Percentiles rank a stretch among this genome's conserved stretches.
phyloP scores from a whole-genome alignment of 2,113 vertebrate genomes.

The Protobothrops mucrosquamatus region DNA sequence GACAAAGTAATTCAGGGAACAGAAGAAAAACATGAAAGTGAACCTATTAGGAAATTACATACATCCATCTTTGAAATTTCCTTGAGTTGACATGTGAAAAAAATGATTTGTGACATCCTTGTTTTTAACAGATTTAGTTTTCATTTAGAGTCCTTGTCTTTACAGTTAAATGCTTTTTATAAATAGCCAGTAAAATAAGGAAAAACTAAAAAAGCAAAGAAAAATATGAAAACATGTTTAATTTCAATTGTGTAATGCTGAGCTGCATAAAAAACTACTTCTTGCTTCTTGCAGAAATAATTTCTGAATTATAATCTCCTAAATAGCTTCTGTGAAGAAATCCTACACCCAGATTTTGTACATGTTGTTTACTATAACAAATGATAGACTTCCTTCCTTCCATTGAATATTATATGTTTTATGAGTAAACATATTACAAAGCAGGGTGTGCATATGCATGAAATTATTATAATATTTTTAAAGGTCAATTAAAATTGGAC shows the following conservation, averaged over 20 bases:
- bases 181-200: conserved; percentile 10
- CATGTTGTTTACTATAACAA: conserved; percentile 32
- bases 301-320: conserved; percentile 57
- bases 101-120: not conserved
- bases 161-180: conserved; percentile 16
- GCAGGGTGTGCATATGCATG: not conserved
- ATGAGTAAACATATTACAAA: conserved; percentile 43
- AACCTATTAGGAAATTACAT: fast-evolving
- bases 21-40: conserved; percentile 29
- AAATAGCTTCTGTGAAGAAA: conserved; percentile 55
- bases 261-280: not conserved
- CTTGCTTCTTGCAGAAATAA: conserved; percentile 35
- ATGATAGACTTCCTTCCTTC: conserved; percentile 63
- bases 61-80: conserved; percentile 36
- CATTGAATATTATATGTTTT: conserved; percentile 44
- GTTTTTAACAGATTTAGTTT: conserved; percentile 22
- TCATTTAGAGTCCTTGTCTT: conserved; percentile 11
- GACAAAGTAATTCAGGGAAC: not conserved
- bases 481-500: not conserved
- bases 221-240: not conserved
- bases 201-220: conserved; percentile 20
- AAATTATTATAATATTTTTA: conserved; percentile 17
- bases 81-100: conserved; percentile 2
- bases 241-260: conserved; percentile 16
- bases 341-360: conserved; percentile 49